These are phyloP conservation scores for Dendrolimus houi DNA, from an alignment of 2,888 invertebrate genomes.

Conservation along the genomic window DNA sequence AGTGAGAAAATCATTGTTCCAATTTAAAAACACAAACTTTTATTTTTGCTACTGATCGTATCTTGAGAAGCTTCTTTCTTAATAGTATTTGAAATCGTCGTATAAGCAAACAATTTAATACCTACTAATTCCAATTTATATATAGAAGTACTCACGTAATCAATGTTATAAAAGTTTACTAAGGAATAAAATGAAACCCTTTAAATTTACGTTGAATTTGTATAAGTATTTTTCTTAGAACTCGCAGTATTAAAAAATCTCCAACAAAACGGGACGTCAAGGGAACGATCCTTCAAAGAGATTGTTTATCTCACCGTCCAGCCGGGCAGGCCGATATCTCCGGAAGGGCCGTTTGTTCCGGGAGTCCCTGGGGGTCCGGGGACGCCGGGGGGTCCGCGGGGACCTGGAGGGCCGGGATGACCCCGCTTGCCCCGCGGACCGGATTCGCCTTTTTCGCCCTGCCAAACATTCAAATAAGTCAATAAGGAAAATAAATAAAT, in stretches of 20 bases:
- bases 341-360: slow-evolving; percentile 80
- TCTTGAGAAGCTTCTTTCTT: too few relatives aligned
- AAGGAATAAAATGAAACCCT: too few relatives aligned
- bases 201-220: too few relatives aligned
- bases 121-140: too few relatives aligned
- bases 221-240: too few relatives aligned
- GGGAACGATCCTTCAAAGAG: slow-evolving; percentile 10
- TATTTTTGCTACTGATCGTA: too few relatives aligned
- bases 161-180: too few relatives aligned
- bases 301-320: slow-evolving; percentile 77
- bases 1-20: too few relatives aligned
- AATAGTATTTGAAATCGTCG: too few relatives aligned
- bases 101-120: too few relatives aligned
- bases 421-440: slow-evolving; percentile 77
- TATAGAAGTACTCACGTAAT: too few relatives aligned
- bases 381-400: slow-evolving; percentile 83
- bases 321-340: slow-evolving; percentile 88
- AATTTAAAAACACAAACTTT: too few relatives aligned
- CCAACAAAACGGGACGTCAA: slow-evolving; percentile 5
- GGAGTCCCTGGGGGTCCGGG: slow-evolving; percentile 83
- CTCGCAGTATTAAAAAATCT: neutral
- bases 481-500: neutral
- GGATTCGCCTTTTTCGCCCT: slow-evolving; percentile 66
- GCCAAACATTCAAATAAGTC: slow-evolving; percentile 8
- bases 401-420: slow-evolving; percentile 88